Evolutionary conservation across 2,797 vertebrate genomes (phyloP).

Genomic region (Adelosebastes latens): DNA sequence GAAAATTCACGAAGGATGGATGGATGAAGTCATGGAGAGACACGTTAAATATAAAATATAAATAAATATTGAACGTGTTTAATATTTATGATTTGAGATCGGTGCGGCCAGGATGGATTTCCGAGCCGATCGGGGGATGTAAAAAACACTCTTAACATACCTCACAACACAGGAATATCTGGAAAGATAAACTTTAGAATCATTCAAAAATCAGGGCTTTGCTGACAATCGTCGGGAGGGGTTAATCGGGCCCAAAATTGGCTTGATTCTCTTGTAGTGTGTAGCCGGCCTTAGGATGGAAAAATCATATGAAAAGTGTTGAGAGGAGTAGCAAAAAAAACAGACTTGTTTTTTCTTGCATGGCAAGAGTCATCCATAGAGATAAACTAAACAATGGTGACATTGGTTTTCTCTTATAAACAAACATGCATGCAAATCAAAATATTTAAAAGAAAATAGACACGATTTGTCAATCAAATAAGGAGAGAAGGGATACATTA

Average conservation of each 20-base stretch:
- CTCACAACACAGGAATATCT: too few species aligned
- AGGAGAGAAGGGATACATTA: background rate
- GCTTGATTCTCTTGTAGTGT: background rate
- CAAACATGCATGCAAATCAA: background rate
- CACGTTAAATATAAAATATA: background rate
- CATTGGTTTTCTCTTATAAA: background rate
- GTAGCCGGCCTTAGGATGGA: background rate
- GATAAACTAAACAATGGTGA: background rate
- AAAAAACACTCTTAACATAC: too few species aligned
- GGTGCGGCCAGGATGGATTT: background rate
- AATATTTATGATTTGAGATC: background rate
- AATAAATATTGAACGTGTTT: background rate
- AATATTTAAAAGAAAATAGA: background rate
- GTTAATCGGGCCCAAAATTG: too few species aligned
- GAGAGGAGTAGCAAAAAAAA: background rate
- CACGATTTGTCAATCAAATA: slow-evolving; percentile 1
- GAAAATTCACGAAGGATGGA: background rate
- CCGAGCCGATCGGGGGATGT: too few species aligned
- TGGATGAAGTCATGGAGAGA: too few species aligned
- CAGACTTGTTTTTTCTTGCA: background rate
- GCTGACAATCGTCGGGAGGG: too few species aligned
- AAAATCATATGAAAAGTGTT: background rate
- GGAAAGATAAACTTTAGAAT: background rate
- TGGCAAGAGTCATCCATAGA: background rate
- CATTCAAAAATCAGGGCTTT: too few species aligned